phyloP scores from a whole-genome alignment of 2,797 vertebrate genomes.

The Diplodus sargus region DNA sequence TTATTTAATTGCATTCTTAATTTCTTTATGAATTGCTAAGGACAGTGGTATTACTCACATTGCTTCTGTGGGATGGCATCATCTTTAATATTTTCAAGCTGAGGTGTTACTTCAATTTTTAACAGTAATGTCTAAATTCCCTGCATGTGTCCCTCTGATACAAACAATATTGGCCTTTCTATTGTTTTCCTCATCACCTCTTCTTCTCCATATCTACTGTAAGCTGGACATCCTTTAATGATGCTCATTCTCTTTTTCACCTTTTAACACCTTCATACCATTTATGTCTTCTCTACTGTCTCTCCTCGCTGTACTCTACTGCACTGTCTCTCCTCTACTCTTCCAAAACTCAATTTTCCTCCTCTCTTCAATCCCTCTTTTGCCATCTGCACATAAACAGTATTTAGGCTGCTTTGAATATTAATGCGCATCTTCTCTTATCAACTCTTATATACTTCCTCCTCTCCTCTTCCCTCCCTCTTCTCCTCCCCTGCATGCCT shows the following conservation, averaged over 20 bases:
- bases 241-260: background rate
- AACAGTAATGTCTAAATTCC: background rate
- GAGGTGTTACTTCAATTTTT: background rate
- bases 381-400: slow-evolving; percentile 24
- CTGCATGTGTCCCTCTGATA: background rate
- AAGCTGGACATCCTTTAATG: background rate
- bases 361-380: slow-evolving; percentile 32
- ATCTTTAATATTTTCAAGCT: background rate
- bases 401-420: slow-evolving; percentile 60
- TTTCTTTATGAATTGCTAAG: background rate
- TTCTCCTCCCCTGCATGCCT: slow-evolving; percentile 36
- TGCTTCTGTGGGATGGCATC: background rate
- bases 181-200: slow-evolving; percentile 7
- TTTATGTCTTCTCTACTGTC: background rate
- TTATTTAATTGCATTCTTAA: background rate
- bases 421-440: slow-evolving; percentile 61
- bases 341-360: slow-evolving; percentile 27
- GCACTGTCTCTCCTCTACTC: slow-evolving; percentile 16
- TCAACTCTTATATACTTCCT: slow-evolving; percentile 51
- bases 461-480: slow-evolving; percentile 39
- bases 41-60: too few relatives aligned
- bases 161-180: background rate
- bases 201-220: background rate
- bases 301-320: background rate
- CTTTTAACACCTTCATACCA: background rate